Base-by-base conservation (phyloP, 2,888 invertebrate species). In the Thera britannica region DNA sequence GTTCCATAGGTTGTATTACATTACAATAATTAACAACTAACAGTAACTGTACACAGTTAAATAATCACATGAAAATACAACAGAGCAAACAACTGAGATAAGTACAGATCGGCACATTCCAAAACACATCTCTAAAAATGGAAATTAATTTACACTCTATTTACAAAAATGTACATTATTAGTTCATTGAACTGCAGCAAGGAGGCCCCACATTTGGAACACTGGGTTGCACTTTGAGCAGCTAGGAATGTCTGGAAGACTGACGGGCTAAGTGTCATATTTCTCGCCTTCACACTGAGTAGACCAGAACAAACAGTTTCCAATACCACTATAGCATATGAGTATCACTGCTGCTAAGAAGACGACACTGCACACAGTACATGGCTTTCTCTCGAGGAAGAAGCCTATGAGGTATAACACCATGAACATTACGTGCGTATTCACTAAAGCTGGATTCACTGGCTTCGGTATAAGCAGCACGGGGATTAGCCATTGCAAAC, bases 401-500 rank as follows among this genome's bases (percentile, higher is more conserved):
- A 99, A 99, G 79, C 99, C 98, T 78, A 99, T 97, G 78, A 99
- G 93, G 92, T 99, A 99, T 63, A 99, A 95, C 75, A 98, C 97
- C 96, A 99, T 98, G 89, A 99, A 99, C 97, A 99, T 98, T 71
- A 98, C 98, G 90, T 99, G 98, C 65, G 99, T 99, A 88, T 99
- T 98, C 79, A 99, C 96, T 70, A 99, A 94, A 49, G 98, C 98
- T 81, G 99, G 99, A 94, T 99, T 99, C 74, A 98, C 96, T 66
- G 99, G 99, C 92, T 99, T 99, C 77, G 99, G 99, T 89, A 99
- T 98, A 75, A 99, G 95, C 74, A 99, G 95, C 80, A 99, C 98
- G 68, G 99, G 99, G 82, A 99, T 97, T 83, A 99, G 95, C 97
- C 98, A 98, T 95, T 99, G 98, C 83, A 99, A 95, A 94, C 98